Conservation (phyloP, 2,113 vertebrate species). For the Poicephalus meyeri region DNA sequence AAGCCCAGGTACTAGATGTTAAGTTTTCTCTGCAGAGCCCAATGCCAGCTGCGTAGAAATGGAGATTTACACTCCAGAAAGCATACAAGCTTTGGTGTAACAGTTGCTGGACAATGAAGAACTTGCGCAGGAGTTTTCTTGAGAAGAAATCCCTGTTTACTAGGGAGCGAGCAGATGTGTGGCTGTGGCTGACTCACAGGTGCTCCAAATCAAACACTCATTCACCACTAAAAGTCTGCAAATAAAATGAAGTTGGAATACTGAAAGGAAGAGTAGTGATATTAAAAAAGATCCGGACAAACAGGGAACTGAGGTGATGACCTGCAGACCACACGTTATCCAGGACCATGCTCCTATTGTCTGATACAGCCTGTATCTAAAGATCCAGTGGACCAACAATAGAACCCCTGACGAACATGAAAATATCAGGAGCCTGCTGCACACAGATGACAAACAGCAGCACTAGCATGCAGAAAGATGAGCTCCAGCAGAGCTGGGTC, state of each 20-base stretch:
- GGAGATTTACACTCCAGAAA: not conserved
- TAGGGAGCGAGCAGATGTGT: fast-evolving
- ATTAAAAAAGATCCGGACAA: not conserved
- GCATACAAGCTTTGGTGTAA: not conserved
- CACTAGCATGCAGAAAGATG: not conserved
- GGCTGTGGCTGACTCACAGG: not conserved
- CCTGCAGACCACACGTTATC: fast-evolving
- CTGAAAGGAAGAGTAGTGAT: not conserved
- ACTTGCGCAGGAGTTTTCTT: not conserved
- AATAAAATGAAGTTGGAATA: not conserved
- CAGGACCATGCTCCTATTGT: not conserved
- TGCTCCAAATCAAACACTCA: not conserved
- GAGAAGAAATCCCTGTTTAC: not conserved
- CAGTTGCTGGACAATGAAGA: not conserved
- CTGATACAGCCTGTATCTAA: fast-evolving
- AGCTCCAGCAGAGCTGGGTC: not conserved
- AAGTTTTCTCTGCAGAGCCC: not conserved
- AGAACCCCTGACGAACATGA: fast-evolving
- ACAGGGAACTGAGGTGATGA: not conserved
- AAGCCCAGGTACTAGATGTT: no score
- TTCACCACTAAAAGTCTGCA: not conserved
- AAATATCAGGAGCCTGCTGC: not conserved
- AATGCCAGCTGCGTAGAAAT: not conserved
- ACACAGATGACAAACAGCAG: not conserved
- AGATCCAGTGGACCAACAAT: not conserved